Evolutionary conservation across 2,797 vertebrate genomes (phyloP), one percentile per base, ranked within the genome.

Genomic region (Anabas testudineus): DNA sequence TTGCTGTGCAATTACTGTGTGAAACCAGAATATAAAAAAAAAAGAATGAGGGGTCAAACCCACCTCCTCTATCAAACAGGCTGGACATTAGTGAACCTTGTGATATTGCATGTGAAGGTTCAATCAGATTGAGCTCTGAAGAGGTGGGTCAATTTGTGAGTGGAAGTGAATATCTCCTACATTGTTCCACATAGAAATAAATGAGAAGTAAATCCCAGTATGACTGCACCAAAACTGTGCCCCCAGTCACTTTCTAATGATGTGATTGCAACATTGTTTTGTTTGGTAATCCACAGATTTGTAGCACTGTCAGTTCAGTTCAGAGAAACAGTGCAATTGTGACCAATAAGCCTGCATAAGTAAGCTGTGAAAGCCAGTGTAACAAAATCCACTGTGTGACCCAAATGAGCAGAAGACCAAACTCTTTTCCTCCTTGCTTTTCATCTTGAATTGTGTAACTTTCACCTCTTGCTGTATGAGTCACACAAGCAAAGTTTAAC

Each of bases 401-500:
- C 42, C 26, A n/a, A 16, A 26, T 18, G 18, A 37, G 21, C n/a
- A 13, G 13, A 54, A 55, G 21, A 62, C 24, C 5, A 12, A 51
- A 39, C n/a, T 57, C 22, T 37, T 43, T 18, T 37, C 30, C n/a
- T 58, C n/a, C 24, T 36, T 14, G 37, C 30, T 67, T 62, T 67
- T 52, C 24, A 48, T 59, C 24, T 5, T 28, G 8, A 16, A 37
- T 59, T 51, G 28, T 60, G 3, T 10, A 61, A 61, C 51, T 69
- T 42, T 51, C 61, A 24, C 53, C 13, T 61, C 22, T 51, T 52
- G 34, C 53, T 52, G 46, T 10, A 59, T 71, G 51, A 76, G n/a
- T 78, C 67, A 71, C 42, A 62, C 51, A 41, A 54, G 59, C 34
- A 42, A 67, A 61, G 19, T 71, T 68, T 52, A 71, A 54, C 53